Conservation (phyloP, 1,140 invertebrate genomes). For the Chlorops oryzae region DNA sequence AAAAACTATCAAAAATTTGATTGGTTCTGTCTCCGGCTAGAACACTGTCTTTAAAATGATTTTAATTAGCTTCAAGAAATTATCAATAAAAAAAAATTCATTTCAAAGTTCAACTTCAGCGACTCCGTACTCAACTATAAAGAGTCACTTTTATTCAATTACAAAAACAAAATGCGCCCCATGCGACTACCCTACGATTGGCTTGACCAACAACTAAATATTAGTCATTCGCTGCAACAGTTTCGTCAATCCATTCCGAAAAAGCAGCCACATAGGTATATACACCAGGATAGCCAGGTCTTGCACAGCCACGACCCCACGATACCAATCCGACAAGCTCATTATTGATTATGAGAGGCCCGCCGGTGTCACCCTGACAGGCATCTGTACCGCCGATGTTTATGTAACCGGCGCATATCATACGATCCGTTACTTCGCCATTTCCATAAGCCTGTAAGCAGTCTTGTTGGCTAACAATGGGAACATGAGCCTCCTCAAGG, state of each 20-base stretch:
- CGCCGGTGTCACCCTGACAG: constrained; percentile 62
- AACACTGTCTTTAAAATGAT: neutral
- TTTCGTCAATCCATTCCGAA: constrained; percentile 47
- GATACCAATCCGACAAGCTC: constrained; percentile 56
- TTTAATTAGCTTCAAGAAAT: too few species aligned
- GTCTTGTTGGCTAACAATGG: constrained; percentile 35
- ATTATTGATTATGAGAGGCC: constrained; percentile 54
- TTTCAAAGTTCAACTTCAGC: too few species aligned
- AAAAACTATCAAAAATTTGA: too few species aligned
- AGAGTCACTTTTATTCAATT: too few species aligned
- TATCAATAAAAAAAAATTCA: too few species aligned
- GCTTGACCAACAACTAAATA: too few species aligned
- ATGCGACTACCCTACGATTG: too few species aligned
- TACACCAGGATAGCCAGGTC: constrained; percentile 54
- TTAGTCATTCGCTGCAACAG: constrained; percentile 23
- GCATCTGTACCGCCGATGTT: constrained; percentile 55
- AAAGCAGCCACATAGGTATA: constrained; percentile 53
- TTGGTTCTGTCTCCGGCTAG: neutral
- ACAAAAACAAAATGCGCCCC: too few species aligned
- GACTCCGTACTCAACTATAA: too few species aligned
- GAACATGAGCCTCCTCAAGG: constrained; percentile 49
- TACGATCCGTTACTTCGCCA: constrained; percentile 48
- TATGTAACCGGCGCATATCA: constrained; percentile 59
- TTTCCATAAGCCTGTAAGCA: constrained; percentile 23
- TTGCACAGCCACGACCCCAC: constrained; percentile 59